Evolutionary conservation across 2,888 invertebrate species (phyloP), one percentile per base, ranked within the genome.

Genomic region (Trichogramma evanescens): DNA sequence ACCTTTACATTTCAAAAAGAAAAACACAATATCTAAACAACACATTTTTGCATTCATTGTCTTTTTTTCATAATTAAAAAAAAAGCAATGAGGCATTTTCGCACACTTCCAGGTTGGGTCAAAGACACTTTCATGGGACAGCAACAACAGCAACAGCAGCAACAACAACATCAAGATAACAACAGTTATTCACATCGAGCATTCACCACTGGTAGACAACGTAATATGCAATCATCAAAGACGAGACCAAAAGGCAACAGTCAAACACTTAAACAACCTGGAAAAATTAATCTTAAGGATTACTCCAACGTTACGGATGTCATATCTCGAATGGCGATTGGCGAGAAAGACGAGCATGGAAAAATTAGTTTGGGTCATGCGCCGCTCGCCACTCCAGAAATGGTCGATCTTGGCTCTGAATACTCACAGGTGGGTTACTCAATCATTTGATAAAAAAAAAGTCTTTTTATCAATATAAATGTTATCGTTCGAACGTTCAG

Each of bases 221-320:
- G 87, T 55, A 84, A 82, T 70, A 79, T 82, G 65, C 80, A 81
- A 65, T 82, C 80, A 71, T 82, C 80, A 70, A 87, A 84, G 76
- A 84, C 82, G 8, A 80, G 87, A 68, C 86, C 86, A 55, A 86
- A 86, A 76, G 86, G 86, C 56, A 83, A 83, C 65, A 86, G 86
- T 67, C 86, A 87, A 75, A 87, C 87, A 42, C 74, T 87, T 65
- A 87, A 87, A 85, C 91, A 93, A 86, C 93, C 93, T 10, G 93
- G 93, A 61, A 93, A 93, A 80, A 80, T 94, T 74, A 93, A 94
- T 76, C 82, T 93, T 82, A 91, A 91, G 78, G 92, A 93, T 77
- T 94, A 89, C 78, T 88, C 90, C 54, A 86, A 92, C 79, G 92
- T 94, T 63, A 91, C 91, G 70, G 92, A 93, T 74, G 93, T 91